A percentile compares a stretch with the other conserved stretches of the same genome.
phyloP scores from a whole-genome alignment of 2,113 vertebrate species.

The Trematomus loennbergii region DNA sequence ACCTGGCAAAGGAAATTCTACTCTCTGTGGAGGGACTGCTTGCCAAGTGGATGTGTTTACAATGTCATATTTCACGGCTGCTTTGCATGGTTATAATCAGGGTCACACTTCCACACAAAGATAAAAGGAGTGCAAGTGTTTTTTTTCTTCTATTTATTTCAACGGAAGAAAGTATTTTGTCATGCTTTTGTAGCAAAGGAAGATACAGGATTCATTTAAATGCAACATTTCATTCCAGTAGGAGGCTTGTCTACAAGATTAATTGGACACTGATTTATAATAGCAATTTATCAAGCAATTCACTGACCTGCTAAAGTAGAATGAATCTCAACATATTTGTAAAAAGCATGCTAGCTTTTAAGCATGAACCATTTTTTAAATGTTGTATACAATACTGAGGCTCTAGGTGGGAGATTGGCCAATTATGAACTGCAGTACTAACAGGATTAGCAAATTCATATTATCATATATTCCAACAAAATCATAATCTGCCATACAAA shows the following conservation, averaged over 20 bases:
- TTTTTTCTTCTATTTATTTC: background rate
- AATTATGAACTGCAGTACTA: constrained; percentile 1
- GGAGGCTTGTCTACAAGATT: background rate
- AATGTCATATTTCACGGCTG: constrained; percentile 7
- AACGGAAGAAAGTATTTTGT: background rate
- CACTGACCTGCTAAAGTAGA: background rate
- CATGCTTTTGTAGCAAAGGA: background rate
- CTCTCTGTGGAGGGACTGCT: background rate
- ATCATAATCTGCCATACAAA: background rate
- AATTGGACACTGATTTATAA: constrained; percentile 19
- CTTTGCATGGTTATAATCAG: constrained; percentile 41
- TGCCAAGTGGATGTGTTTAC: constrained; percentile 22
- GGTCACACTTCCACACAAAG: background rate
- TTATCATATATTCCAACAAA: constrained; percentile 6
- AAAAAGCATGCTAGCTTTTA: background rate
- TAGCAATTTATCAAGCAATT: background rate
- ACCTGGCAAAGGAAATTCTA: constrained; percentile 7
- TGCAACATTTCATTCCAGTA: constrained; percentile 1
- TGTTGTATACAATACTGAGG: background rate
- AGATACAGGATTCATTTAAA: constrained; percentile 6
- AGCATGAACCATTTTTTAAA: background rate
- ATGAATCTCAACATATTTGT: background rate
- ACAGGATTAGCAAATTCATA: constrained; percentile 10
- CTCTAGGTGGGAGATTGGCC: background rate
- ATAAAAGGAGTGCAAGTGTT: background rate